Evolutionary conservation across 2,113 vertebrate genomes (phyloP).

Genomic region (Phasianus colchicus): DNA sequence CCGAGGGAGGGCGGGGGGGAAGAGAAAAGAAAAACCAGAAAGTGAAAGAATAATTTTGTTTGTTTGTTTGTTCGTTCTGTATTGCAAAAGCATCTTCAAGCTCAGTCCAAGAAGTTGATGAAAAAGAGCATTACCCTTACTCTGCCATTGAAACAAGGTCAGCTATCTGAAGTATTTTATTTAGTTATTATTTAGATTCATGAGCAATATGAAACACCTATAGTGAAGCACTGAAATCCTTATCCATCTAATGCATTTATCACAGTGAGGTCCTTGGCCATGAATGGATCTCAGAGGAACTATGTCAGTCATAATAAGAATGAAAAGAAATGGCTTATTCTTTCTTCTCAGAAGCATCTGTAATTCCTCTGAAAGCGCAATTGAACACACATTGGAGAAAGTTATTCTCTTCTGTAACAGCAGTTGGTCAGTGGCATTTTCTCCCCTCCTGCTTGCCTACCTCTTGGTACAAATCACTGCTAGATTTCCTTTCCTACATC

Average conservation of each 20-base stretch:
- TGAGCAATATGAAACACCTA: background rate
- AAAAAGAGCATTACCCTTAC: background rate
- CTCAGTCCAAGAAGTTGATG: background rate
- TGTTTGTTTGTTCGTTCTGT: background rate
- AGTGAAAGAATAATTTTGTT: too few species aligned
- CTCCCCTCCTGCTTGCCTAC: background rate
- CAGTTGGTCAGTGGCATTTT: background rate
- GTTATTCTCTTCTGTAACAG: background rate
- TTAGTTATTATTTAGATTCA: background rate
- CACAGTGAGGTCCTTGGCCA: background rate
- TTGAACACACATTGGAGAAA: background rate
- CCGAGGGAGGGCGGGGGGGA: too few species aligned
- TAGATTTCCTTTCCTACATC: background rate
- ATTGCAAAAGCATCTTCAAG: background rate
- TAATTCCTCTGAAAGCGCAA: background rate
- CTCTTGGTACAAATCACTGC: background rate
- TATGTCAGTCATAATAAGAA: background rate
- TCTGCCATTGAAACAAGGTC: background rate
- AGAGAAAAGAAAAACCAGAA: too few species aligned
- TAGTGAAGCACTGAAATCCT: background rate
- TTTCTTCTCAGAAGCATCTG: background rate
- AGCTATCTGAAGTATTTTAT: background rate
- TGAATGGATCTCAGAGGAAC: background rate
- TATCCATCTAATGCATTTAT: background rate
- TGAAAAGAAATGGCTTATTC: background rate